Conservation (phyloP, 2,888 invertebrate genomes). For the Microctonus aethiopoides region DNA sequence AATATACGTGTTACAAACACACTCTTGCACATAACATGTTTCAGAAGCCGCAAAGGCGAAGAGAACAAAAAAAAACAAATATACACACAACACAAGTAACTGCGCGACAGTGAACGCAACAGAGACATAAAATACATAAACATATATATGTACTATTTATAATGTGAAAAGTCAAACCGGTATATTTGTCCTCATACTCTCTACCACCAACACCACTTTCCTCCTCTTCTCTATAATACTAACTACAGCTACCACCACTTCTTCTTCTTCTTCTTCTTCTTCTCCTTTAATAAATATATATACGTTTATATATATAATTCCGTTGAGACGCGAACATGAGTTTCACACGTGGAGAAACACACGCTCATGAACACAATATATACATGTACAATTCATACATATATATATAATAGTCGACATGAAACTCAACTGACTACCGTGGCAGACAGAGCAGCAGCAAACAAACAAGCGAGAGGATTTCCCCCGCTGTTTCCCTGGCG, state of each 20-base stretch:
- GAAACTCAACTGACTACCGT: conserved; percentile 18
- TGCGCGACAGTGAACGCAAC: no score
- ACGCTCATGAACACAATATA: conserved; percentile 23
- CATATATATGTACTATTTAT: no score
- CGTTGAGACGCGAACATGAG: conserved; percentile 35
- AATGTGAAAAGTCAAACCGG: conserved; percentile 11
- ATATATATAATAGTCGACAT: conserved; percentile 19
- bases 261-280: not conserved
- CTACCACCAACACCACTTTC: not conserved
- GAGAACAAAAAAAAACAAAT: no score
- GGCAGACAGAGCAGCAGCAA: not conserved
- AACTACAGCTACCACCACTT: no score
- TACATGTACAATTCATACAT: no score
- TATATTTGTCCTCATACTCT: conserved; percentile 14
- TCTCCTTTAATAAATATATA: not conserved
- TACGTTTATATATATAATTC: conserved; percentile 40
- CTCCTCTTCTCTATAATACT: no score
- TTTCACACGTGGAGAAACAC: conserved; percentile 36
- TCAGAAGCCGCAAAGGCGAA: no score
- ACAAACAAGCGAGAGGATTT: conserved; percentile 18
- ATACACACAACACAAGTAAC: no score
- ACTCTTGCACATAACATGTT: not conserved
- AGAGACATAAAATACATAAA: no score
- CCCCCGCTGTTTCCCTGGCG: conserved; percentile 18
- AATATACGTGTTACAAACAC: no score